Evolutionary conservation across 2,113 vertebrate genomes (phyloP), one percentile per base, ranked within the genome.

Genomic region (Eulemur macaco): DNA sequence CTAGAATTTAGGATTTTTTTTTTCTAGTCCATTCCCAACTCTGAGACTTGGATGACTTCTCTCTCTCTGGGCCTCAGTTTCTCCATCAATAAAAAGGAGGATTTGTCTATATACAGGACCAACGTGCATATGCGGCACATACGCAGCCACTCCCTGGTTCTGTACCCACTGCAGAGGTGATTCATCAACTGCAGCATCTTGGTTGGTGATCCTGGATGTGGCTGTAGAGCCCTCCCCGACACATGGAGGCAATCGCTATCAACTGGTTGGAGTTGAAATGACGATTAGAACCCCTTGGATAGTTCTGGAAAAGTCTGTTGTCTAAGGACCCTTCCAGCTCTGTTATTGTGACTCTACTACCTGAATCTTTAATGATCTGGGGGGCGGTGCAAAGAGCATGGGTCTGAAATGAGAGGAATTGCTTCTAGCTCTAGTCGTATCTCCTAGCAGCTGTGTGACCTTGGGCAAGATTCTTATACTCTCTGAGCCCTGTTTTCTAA

Each of bases 61-160:
- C 1, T 78, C 69, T 91, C 31, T 95, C 66, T 77, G 45, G 82
- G 23, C 63, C 82, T 95, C 73, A 87, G 80, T 84, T 95, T 96
- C 80, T 56, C 80, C 21, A 4, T 64, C 84, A 81, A 21, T 58
- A 39, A 87, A 86, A 76, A n/a, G 25, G 37, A 77, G 74, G 56
- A 50, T 52, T 52, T 45, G 52, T 76, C 23, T 47, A 14, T 2
- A 25, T 7, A 29, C 5, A 69, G 69, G 87, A 42, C 91, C 8
- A 6, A 4, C 31, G 68, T 68, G 68, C 63, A 64, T 63, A 37
- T 71, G 52, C 31, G 58, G 45, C 34, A 64, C 20, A 14, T 9
- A 45, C 76, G 71, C 37, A 58, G 71, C 45, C 7, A 5, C 64
- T 76, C 69, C 77, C 77, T 83, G 52, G 60, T 31, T 76, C 64